Base-by-base conservation (phyloP, 2,888 invertebrate species). In the Stramonita haemastoma region DNA sequence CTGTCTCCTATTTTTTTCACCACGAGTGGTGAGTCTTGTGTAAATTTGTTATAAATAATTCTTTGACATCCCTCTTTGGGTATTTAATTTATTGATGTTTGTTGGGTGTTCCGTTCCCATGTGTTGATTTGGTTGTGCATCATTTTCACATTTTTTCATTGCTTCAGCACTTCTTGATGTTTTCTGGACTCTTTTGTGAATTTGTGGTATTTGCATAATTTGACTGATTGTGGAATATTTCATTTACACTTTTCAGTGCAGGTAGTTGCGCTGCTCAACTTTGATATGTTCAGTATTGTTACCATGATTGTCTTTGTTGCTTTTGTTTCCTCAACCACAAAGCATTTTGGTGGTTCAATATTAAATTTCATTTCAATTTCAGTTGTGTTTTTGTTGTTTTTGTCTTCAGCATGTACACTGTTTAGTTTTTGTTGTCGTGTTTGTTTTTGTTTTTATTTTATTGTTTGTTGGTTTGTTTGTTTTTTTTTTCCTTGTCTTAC, bases 311-410 rank as follows among this genome's bases (percentile, higher is more conserved):
- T 87, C 88, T 79, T 83, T 86, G 85, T 86, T 87, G 86, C 86
- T 81, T 90, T 87, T 87, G 79, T 85, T 89, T 29, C 85, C 89
- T 89, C 46, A 56, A 85, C 89, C 89, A 89, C 89, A 85, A 73
- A 85, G 85, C 29, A 32, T 89, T 89, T 89, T 87, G 70, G 89
- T 88, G 90, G 91, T 90, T 90, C 79, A 88, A 91, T 91, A 92
- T 91, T 88, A 91, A 91, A 90, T 91, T 91, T 91, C 70, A 70
- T 90, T 91, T 91, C 60, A 89, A 86, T 90, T 90, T 90, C 87
- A 88, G 87, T 91, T 91, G 90, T 90, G 89, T 90, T 90, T 89
- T 88, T 87, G 60, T 89, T 85, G 70, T 87, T 77, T 89, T 89
- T 84, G 84, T 86, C 86, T 73, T 86, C 86, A 90, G 60, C 84